A percentile compares a stretch with the other conserved stretches of the same genome.
Evolutionary conservation across 2,113 vertebrate species (phyloP).

Genomic region (Hippocampus abdominalis): DNA sequence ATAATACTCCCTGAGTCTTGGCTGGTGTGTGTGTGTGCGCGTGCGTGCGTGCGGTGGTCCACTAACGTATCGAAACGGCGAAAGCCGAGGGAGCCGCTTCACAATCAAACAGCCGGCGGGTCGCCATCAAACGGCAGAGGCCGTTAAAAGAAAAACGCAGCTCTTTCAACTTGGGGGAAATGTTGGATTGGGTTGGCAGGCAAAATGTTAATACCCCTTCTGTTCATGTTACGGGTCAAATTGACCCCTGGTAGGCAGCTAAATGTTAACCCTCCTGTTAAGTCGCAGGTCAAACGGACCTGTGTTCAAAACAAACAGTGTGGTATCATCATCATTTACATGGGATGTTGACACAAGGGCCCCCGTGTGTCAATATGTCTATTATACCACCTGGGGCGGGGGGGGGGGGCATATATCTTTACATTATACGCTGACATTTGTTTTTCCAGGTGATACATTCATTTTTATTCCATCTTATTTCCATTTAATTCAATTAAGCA

Average conservation of each 20-base stretch:
- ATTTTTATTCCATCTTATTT: no score
- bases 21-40: constrained; percentile 24
- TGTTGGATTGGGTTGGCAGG: constrained; percentile 16
- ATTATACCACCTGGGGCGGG: no score
- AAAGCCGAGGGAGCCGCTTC: constrained; percentile 39
- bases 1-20: constrained; percentile 61
- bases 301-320: background rate
- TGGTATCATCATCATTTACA: no score
- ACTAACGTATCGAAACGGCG: constrained; percentile 60
- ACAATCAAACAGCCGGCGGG: constrained; percentile 61
- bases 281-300: background rate
- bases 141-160: constrained; percentile 7
- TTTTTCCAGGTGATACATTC: no score
- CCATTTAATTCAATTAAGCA: no score
- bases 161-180: background rate
- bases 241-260: background rate
- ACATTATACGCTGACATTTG: no score
- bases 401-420: no score
- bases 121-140: constrained; percentile 29
- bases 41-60: constrained; percentile 50
- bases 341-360: no score
- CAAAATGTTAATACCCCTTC: constrained; percentile 7
- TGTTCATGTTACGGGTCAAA: background rate
- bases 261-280: background rate
- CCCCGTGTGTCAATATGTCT: no score